phyloP scores from a whole-genome alignment of 2,113 vertebrate genomes.

The Chaenocephalus aceratus region DNA sequence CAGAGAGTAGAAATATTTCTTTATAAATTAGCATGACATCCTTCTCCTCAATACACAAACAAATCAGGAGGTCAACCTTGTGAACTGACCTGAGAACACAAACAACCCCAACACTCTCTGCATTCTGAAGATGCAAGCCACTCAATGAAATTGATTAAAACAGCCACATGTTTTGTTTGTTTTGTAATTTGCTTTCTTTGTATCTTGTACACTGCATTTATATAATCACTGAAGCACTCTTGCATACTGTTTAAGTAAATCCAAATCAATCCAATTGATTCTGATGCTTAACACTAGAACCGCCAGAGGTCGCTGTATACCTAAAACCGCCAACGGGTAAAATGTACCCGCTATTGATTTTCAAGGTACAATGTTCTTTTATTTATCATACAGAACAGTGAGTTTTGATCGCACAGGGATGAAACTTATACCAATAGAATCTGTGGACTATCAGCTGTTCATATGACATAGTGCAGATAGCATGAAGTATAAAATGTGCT shows the following conservation, averaged over 20 bases:
- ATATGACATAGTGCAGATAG: too few relatives aligned
- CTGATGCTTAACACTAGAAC: not conserved
- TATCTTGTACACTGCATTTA: conserved; percentile 2
- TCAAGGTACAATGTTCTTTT: too few relatives aligned
- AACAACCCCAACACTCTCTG: not conserved
- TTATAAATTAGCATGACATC: not conserved
- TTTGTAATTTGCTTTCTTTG: not conserved
- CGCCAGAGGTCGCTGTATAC: too few relatives aligned
- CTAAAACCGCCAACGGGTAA: too few relatives aligned
- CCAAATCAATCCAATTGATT: conserved; percentile 49
- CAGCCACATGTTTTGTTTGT: not conserved
- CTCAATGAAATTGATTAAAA: not conserved
- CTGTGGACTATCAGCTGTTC: too few relatives aligned
- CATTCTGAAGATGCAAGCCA: not conserved
- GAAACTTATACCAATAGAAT: too few relatives aligned
- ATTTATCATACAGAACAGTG: too few relatives aligned
- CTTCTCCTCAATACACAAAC: conserved; percentile 2
- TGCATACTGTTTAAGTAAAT: conserved; percentile 23
- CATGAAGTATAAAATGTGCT: too few relatives aligned
- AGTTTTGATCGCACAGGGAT: too few relatives aligned
- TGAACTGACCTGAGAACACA: conserved; percentile 17
- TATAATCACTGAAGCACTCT: conserved; percentile 30
- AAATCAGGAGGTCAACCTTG: conserved; percentile 23
- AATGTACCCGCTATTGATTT: too few relatives aligned
- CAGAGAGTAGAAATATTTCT: not conserved